Conservation (phyloP, 2,888 invertebrate genomes). For the Lasiommata megera region DNA sequence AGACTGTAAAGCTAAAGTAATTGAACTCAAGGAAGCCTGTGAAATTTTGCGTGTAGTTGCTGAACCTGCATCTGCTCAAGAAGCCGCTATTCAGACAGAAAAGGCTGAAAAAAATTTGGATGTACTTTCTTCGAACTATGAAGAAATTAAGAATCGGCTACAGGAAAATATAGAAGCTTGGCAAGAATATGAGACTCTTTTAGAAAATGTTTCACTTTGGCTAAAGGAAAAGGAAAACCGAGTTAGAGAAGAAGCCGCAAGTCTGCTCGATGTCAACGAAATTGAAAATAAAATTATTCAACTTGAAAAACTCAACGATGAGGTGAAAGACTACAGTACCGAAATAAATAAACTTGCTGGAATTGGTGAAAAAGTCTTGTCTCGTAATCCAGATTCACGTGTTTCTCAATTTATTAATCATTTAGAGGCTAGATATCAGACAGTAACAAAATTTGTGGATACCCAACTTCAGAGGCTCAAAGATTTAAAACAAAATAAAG, state of each 20-base stretch:
- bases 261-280: conserved; percentile 85
- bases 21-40: conserved; percentile 86
- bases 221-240: conserved; percentile 89
- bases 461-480: conserved; percentile 87
- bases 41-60: conserved; percentile 87
- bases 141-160: conserved; percentile 84
- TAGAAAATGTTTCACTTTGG: conserved; percentile 88
- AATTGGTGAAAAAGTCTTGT: conserved; percentile 86
- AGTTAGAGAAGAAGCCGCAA: conserved; percentile 87
- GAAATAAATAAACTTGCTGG: conserved; percentile 85
- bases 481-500: conserved; percentile 86
- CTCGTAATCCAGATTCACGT: conserved; percentile 91
- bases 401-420: conserved; percentile 91
- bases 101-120: conserved; percentile 87
- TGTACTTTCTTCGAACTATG: conserved; percentile 84
- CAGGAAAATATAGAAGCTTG: conserved; percentile 88
- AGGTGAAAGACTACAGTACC: conserved; percentile 83
- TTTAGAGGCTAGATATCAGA: conserved; percentile 87
- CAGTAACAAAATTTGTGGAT: conserved; percentile 86
- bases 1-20: conserved; percentile 85
- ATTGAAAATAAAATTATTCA: conserved; percentile 86
- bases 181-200: conserved; percentile 89
- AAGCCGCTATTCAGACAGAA: conserved; percentile 85
- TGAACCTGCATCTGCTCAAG: conserved; percentile 84
- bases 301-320: conserved; percentile 82